Evolutionary conservation across 1,140 invertebrate species (phyloP), one percentile per base, ranked within the genome.

Genomic region (Pachyrhynchus sulphureomaculatus): DNA sequence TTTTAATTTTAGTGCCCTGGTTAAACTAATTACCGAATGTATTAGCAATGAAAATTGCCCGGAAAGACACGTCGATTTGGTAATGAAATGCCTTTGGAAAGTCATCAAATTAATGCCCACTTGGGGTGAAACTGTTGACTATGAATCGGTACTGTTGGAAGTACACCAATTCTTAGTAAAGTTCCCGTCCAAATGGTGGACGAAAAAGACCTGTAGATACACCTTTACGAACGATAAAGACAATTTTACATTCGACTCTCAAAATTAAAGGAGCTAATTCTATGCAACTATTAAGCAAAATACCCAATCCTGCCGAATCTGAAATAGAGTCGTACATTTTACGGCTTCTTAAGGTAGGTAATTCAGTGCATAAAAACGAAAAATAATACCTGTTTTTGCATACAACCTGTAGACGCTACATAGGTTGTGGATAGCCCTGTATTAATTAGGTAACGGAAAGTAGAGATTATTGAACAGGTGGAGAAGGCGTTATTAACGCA

Each of bases 81-180:
- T 91, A 36, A 93, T 90, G 85, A 95, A 95, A 77, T 96, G 88
- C 76, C 84, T 90, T 64, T 97, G 86, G 92, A 91, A 92, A 77
- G 87, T 91, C 23, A 83, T 92, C 9, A 88, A 91, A 70, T 84
- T 88, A 70, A 85, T 95, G 58, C 84, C 87, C 2, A 82, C 84
- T 13, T 90, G 89, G 83, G 83, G 85, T 17, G 83, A 86, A 65
- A 85, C 90, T 8, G 81, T 93, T 26, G 85, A 92, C 75, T 88
- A 93, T 58, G 91, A 94, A 75, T 81, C 83, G 3, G 86, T 96
- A 63, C 76, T 96, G 13, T 81, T 88, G 20, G 93, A 95, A 75
- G 84, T 92, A 41, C 92, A 96, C 68, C 77, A 88, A 32, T 97
- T 97, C 75, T 86, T 96, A 47, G 80, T 89, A 80, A 88, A 89